phyloP scores from a whole-genome alignment of 64 coral and sea anemone species.

The Stichodactyla helianthus region DNA sequence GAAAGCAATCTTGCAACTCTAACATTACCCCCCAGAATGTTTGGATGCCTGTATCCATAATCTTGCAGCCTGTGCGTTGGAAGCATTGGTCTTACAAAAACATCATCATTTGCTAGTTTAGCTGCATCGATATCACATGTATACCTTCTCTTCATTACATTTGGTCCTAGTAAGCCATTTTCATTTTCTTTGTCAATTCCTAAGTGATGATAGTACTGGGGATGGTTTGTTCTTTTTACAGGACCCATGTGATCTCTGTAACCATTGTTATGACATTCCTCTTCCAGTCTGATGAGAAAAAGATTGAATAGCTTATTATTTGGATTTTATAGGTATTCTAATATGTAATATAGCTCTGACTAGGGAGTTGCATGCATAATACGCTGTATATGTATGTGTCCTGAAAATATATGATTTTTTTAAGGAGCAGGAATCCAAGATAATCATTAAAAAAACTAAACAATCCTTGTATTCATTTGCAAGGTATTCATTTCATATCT shows the following conservation, averaged over 20 bases:
- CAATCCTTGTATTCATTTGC: too few relatives aligned
- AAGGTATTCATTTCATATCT: too few relatives aligned
- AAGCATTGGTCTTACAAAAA: constrained; percentile 15
- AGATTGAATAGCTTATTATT: not conserved
- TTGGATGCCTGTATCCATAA: constrained; percentile 20
- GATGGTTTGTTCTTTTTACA: not conserved
- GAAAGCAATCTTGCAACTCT: constrained; percentile 27
- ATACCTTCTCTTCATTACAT: constrained; percentile 37
- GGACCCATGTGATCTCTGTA: constrained; percentile 19
- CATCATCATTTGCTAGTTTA: constrained; percentile 25
- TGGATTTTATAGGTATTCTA: too few relatives aligned
- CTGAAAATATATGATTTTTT: too few relatives aligned
- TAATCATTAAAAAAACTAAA: too few relatives aligned
- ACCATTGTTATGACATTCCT: not conserved
- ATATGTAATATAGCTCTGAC: too few relatives aligned
- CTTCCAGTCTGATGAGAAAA: not conserved
- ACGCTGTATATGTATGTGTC: too few relatives aligned
- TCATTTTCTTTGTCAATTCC: constrained; percentile 61
- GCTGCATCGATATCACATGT: constrained; percentile 17
- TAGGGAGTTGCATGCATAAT: too few relatives aligned
- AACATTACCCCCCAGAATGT: constrained; percentile 30
- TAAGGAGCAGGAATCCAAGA: too few relatives aligned
- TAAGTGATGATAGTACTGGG: constrained; percentile 21
- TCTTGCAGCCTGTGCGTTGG: constrained; percentile 16
- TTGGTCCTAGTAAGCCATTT: not conserved